phyloP scores from a whole-genome alignment of 2,797 vertebrate genomes.

The Sebastiscus tertius region DNA sequence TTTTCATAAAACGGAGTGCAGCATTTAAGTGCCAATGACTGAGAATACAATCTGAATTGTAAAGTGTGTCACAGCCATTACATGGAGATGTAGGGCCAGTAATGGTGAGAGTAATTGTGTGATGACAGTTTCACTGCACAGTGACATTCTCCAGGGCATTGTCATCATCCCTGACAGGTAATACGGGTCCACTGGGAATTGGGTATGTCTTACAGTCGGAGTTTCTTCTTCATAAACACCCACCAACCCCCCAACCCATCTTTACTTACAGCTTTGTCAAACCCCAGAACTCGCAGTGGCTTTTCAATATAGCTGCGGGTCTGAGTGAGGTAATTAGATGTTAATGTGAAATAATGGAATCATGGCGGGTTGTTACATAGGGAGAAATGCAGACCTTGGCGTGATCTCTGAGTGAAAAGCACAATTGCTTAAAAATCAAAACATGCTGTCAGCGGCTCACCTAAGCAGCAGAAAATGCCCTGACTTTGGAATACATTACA shows the following conservation, averaged over 20 bases:
- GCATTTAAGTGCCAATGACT: constrained; percentile 82
- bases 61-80: constrained; percentile 81
- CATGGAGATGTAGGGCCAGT: constrained; percentile 79
- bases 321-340: constrained; percentile 78
- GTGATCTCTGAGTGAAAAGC: constrained; percentile 80
- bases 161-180: constrained; percentile 84
- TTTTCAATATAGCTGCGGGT: constrained; percentile 72
- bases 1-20: constrained; percentile 82
- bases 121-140: constrained; percentile 85
- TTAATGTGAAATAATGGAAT: constrained; percentile 79
- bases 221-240: constrained; percentile 76
- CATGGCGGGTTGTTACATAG: constrained; percentile 69
- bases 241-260: constrained; percentile 53
- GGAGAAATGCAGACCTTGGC: constrained; percentile 67
- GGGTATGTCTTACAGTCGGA: constrained; percentile 73
- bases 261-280: constrained; percentile 78
- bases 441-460: constrained; percentile 91
- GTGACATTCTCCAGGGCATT: constrained; percentile 82
- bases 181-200: constrained; percentile 75
- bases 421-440: constrained; percentile 93
- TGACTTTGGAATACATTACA: constrained; percentile 97
- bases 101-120: constrained; percentile 86
- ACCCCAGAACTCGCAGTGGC: constrained; percentile 56
- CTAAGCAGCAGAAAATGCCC: constrained; percentile 89
- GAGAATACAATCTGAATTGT: constrained; percentile 83